Conservation (phyloP, 1,140 invertebrate genomes). For the Danaus plexippus region DNA sequence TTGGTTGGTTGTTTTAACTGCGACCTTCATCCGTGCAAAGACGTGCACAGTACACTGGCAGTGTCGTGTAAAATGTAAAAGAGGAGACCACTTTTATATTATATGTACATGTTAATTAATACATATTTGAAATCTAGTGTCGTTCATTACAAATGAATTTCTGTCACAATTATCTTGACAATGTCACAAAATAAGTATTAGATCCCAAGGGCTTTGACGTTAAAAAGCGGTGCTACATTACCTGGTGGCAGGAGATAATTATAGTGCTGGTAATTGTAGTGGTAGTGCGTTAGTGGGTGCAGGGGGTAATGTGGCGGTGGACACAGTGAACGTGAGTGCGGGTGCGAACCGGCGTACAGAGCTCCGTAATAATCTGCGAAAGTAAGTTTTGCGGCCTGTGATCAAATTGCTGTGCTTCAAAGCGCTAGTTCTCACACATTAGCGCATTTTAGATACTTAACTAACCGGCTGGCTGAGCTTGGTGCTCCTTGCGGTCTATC, state of each 20-base stretch:
- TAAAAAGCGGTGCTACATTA: constrained; percentile 37
- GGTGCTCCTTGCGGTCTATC: constrained; percentile 66
- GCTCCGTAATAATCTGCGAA: constrained; percentile 69
- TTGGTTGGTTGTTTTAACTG: too few species aligned
- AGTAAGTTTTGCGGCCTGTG: constrained; percentile 37
- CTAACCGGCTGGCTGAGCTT: constrained; percentile 75
- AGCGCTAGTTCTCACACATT: constrained; percentile 58
- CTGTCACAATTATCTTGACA: too few species aligned
- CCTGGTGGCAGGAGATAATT: constrained; percentile 65
- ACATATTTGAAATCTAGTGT: constrained; percentile 1
- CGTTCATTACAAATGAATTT: too few species aligned
- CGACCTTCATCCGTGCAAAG: too few species aligned
- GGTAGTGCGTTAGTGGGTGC: constrained; percentile 66
- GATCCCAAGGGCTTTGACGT: too few species aligned
- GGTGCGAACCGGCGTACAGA: constrained; percentile 58
- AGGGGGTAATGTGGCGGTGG: constrained; percentile 65
- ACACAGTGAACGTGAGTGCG: constrained; percentile 62
- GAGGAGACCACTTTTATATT: not conserved
- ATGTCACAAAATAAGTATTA: too few species aligned
- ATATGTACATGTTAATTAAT: constrained; percentile 1
- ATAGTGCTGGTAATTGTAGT: constrained; percentile 67
- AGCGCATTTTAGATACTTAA: constrained; percentile 72
- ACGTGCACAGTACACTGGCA: too few species aligned
- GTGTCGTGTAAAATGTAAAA: too few species aligned
- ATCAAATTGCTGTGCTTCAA: constrained; percentile 43